phyloP scores from a whole-genome alignment of 2,797 vertebrate species.

The Protonibea diacanthus region DNA sequence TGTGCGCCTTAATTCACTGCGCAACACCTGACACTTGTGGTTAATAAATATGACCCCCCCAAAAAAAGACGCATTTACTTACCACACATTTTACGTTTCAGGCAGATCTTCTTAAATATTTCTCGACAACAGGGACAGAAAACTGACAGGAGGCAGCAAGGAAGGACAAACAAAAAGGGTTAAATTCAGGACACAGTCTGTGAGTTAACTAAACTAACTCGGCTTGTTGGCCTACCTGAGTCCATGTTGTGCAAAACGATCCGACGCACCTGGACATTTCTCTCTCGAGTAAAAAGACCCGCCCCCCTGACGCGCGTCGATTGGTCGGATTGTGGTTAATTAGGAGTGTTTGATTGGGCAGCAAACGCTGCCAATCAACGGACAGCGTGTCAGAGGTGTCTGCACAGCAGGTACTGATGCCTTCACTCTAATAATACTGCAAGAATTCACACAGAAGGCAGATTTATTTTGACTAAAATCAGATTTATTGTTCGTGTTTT shows the following conservation, averaged over 20 bases:
- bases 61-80: slow-evolving; percentile 24
- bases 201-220: neutral
- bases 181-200: neutral
- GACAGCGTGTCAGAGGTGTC: neutral
- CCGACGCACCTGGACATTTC: slow-evolving; percentile 54
- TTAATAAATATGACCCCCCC: neutral
- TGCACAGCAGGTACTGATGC: neutral
- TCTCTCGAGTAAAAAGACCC: neutral
- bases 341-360: slow-evolving; percentile 50
- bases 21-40: neutral
- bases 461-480: no score
- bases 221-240: neutral
- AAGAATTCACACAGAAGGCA: neutral
- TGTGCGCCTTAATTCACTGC: neutral
- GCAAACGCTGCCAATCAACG: slow-evolving; percentile 17
- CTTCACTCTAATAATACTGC: neutral
- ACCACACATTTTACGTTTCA: slow-evolving; percentile 51
- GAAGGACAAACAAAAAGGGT: neutral
- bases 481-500: neutral
- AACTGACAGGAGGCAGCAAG: neutral
- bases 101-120: neutral
- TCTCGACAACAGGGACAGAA: no score
- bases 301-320: slow-evolving; percentile 32
- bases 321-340: slow-evolving; percentile 60
- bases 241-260: slow-evolving; percentile 60